Base-by-base conservation (phyloP, 2,797 vertebrate species). In the Graptemys geographica region DNA sequence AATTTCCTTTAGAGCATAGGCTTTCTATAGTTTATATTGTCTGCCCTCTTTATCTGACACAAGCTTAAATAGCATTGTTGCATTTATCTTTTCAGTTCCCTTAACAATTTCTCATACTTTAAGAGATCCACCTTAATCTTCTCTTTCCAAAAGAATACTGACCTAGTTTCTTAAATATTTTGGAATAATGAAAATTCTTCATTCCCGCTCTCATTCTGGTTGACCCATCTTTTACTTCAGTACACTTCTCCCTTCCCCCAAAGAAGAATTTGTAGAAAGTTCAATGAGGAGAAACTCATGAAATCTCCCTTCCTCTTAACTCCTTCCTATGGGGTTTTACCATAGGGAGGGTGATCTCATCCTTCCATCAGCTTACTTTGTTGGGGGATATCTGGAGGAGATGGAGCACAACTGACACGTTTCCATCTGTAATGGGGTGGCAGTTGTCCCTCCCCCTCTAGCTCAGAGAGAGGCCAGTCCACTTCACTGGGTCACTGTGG, bases 291-390 rank as follows among this genome's bases (percentile, higher is more conserved):
- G n/a, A 76, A 93, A 56, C 21, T 76, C 2, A 53, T 1, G 41
- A 37, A 82, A 93, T 89, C 94, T 84, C 16, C 1, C 21, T 86
- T 92, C 90, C 93, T 62, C 56, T 41, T 92, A 56, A 56, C 69
- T 19, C 1, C 41, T 93, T 89, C 94, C 37, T 84, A 6, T 57
- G 69, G 79, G 79, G 79, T 93, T 96, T 95, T 96, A 81, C 90
- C 16, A 55, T 19, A 89, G 27, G 31, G 83, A 92, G 86, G 87
- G 31, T 19, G 16, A 93, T 49, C n/a, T 11, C 53, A 76, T 79
- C 23, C 49, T 93, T 95, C 87, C 49, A 83, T 33, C 84, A 83
- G 41, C 53, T 92, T 69, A n/a, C 19, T 90, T 84, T 91, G 8
- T 44, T 93, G 69, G 49, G 79, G 85, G 55, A 93, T 91, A 90